Conservation (phyloP, 2,888 invertebrate genomes). For the Isoperla grammatica region DNA sequence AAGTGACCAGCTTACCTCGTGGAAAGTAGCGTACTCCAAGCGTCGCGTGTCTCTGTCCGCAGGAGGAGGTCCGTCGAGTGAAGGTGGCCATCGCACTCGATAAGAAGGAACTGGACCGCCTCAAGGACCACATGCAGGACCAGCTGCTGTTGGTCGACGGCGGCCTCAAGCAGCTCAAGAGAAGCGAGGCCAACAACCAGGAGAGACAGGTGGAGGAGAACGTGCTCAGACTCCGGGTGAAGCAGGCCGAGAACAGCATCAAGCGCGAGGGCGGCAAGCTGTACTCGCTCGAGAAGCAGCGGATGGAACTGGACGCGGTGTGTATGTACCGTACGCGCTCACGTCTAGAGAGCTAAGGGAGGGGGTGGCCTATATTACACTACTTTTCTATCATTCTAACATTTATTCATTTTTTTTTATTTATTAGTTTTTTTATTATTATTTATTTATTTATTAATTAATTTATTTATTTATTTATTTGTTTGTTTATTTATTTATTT, state of each 20-base stretch:
- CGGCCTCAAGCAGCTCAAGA: constrained; percentile 50
- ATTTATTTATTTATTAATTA: no score
- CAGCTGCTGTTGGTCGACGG: constrained; percentile 52
- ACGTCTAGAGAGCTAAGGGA: no score
- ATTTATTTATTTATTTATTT: no score
- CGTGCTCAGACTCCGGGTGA: constrained; percentile 55
- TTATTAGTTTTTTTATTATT: no score
- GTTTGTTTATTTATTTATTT: no score
- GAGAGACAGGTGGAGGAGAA: constrained; percentile 43
- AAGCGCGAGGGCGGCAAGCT: constrained; percentile 58
- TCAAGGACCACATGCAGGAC: constrained; percentile 50
- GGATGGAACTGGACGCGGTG: constrained; percentile 62
- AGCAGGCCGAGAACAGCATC: constrained; percentile 59
- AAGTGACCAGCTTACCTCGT: no score
- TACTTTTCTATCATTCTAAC: no score
- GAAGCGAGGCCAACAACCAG: constrained; percentile 46
- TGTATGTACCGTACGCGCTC: constrained; percentile 37
- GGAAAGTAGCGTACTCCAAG: no score
- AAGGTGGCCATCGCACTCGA: constrained; percentile 14
- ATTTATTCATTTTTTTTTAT: no score
- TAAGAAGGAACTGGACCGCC: constrained; percentile 15
- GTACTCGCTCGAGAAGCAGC: constrained; percentile 61
- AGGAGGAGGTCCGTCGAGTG: constrained; percentile 26
- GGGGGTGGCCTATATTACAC: no score
- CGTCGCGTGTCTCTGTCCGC: background rate